Conservation (phyloP, 2,888 invertebrate species). For the Pterostichus niger region DNA sequence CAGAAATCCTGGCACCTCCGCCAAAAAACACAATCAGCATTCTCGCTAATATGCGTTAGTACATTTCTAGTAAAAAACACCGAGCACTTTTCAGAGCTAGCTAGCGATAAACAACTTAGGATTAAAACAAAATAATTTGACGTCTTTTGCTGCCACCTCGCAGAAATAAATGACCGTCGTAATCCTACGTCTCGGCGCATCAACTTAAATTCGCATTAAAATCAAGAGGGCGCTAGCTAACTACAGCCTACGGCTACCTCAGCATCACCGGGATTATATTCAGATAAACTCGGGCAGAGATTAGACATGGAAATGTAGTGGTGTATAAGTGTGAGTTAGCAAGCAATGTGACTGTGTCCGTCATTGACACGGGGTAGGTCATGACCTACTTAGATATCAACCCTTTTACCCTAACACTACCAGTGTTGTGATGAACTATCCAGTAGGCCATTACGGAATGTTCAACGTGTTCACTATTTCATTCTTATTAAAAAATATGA, state of each 20-base stretch:
- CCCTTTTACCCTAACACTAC: too few relatives aligned
- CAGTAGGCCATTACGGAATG: too few relatives aligned
- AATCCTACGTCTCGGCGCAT: slow-evolving; percentile 31
- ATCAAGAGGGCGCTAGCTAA: slow-evolving; percentile 42
- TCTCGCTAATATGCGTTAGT: background rate
- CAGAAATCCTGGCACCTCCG: background rate
- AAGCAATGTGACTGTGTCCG: too few relatives aligned
- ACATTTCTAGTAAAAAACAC: too few relatives aligned
- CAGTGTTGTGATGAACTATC: too few relatives aligned
- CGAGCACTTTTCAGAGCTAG: background rate
- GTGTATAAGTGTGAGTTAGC: background rate
- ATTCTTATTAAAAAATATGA: too few relatives aligned
- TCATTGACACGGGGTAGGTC: too few relatives aligned
- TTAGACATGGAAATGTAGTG: background rate
- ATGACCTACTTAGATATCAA: too few relatives aligned
- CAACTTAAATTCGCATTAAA: slow-evolving; percentile 52
- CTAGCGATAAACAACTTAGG: background rate
- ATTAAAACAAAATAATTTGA: slow-evolving; percentile 9
- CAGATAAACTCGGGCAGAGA: slow-evolving; percentile 46
- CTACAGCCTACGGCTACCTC: background rate
- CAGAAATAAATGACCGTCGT: slow-evolving; percentile 22
- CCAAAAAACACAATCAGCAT: background rate
- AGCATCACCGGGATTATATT: slow-evolving; percentile 46
- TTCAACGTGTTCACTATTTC: too few relatives aligned
- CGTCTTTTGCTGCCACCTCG: too few relatives aligned